A percentile compares a stretch with the other conserved stretches of the same genome.
These are phyloP conservation scores for Periophthalmus modestus DNA, from an alignment of 2,113 vertebrate genomes.

Conservation along the genomic window DNA sequence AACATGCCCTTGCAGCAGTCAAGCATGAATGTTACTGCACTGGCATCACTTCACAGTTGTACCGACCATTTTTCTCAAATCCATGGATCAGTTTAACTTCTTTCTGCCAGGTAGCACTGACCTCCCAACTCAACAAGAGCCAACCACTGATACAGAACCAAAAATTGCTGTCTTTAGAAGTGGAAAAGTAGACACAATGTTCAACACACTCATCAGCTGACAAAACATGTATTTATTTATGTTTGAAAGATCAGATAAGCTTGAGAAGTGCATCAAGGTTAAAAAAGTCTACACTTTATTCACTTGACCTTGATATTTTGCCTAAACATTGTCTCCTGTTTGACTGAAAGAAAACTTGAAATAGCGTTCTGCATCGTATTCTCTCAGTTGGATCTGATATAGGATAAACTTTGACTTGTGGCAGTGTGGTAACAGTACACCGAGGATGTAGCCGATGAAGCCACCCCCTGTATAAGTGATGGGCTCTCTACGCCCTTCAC, in stretches of 20 bases:
- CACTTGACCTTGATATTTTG: too few species aligned
- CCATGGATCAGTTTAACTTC: neutral
- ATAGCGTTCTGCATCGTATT: too few species aligned
- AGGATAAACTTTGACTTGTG: neutral
- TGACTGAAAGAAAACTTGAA: too few species aligned
- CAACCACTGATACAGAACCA: neutral
- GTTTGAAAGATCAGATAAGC: too few species aligned
- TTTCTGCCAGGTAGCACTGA: neutral
- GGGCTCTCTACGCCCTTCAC: constrained; percentile 44
- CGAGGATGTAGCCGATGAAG: constrained; percentile 11
- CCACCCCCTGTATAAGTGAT: constrained; percentile 36
- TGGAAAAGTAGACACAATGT: neutral
- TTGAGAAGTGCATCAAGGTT: too few species aligned
- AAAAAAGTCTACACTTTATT: too few species aligned
- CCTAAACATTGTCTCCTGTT: too few species aligned
- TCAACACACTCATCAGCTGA: too few species aligned
- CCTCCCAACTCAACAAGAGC: neutral
- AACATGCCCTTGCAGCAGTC: neutral
- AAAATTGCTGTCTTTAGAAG: neutral
- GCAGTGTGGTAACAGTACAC: neutral
- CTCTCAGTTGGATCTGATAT: neutral
- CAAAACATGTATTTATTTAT: too few species aligned
- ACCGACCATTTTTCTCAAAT: neutral
- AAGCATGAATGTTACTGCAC: neutral
- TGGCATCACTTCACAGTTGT: neutral